phyloP scores from a whole-genome alignment of 2,113 vertebrate species.

The Odobenus rosmarus region DNA sequence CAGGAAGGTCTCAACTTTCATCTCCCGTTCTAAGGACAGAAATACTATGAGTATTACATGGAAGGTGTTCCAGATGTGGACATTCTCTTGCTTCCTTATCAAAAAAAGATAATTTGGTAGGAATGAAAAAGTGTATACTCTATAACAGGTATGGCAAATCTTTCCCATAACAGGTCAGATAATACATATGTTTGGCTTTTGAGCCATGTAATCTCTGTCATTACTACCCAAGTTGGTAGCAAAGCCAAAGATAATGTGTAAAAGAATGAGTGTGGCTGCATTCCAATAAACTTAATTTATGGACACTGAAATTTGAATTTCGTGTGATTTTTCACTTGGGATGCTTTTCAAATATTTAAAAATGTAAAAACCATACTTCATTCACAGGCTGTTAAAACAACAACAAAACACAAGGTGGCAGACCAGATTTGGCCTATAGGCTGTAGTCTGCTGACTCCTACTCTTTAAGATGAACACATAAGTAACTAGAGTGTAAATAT shows the following conservation, averaged over 20 bases:
- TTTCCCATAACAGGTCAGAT: background rate
- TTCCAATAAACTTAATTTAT: background rate
- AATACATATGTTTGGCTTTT: background rate
- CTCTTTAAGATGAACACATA: background rate
- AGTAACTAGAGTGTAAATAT: background rate
- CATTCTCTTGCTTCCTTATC: background rate
- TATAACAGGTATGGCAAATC: background rate
- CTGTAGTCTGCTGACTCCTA: background rate
- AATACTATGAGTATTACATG: background rate
- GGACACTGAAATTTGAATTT: constrained; percentile 15
- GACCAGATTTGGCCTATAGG: background rate
- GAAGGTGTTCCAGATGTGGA: background rate
- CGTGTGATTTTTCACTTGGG: background rate
- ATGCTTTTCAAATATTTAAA: constrained; percentile 44
- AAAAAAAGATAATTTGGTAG: background rate
- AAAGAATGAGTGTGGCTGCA: background rate
- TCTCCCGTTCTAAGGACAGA: background rate
- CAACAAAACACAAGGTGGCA: background rate
- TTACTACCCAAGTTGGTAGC: background rate
- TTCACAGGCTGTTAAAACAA: background rate
- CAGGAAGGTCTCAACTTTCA: background rate
- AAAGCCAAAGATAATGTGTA: background rate
- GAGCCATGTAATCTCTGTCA: background rate
- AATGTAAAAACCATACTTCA: background rate
- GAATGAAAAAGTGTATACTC: background rate